Base-by-base conservation (phyloP, 2,797 vertebrate genomes). In the Danio albolineatus region DNA sequence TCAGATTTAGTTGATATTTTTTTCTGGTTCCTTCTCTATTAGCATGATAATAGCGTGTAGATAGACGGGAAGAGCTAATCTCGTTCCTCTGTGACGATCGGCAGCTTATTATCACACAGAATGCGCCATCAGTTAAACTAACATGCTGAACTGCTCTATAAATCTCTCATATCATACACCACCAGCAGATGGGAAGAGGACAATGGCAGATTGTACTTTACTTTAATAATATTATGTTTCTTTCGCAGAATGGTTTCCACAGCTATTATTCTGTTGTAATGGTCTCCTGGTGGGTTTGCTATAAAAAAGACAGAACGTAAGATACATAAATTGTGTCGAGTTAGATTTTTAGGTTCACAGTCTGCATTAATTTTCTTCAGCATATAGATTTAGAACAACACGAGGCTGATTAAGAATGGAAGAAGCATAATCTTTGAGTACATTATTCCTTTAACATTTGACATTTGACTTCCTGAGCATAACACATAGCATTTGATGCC, bases 201-300 rank as follows among this genome's bases (percentile, higher is more conserved):
- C 88, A 90, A 89, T 90, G 88, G 87, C 84, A 91, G 90, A 94
- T 91, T 89, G 88, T 90, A 87, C 86, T 87, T 92, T 88, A 90
- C 86, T 86, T 88, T 93, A 88, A 89, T 71, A 64, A 84, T 86
- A 83, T 86, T 86, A 80, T 85, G 82, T 79, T 82, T 60, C 73
- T 77, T 79, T 86, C 82, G 80, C 84, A 81, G 83, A 82, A 87
- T 89, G 84, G 80, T 80, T 86, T 91, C 90, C 79, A n/a, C 86
- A 87, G 90, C 89, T 91, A 93, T 93, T 91, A 91, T 43, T 79
- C 85, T 87, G 89, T 91, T 89, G 84, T 91, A 92, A 92, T 92
- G 85, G 71, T 75, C 48, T 86, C 64, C 77, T 85, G 76, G 64
- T 82, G 83, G 21, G 49, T 83, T 79, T 84, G 44, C 8, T 76